These are phyloP conservation scores for Rhipidura dahli DNA, from an alignment of 2,113 vertebrate genomes.

Conservation along the genomic window DNA sequence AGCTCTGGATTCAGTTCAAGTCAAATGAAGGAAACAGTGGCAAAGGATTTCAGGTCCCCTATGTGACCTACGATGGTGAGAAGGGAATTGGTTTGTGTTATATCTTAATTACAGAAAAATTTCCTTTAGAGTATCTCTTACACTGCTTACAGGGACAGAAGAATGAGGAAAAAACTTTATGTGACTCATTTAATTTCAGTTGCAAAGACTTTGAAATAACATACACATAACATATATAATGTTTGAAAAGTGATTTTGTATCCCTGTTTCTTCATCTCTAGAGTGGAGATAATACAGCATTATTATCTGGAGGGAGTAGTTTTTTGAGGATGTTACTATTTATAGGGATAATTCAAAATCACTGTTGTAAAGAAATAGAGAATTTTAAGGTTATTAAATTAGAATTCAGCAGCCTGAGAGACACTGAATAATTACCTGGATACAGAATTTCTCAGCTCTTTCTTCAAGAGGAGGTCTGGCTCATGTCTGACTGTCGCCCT, in stretches of 20 bases:
- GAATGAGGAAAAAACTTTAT: neutral
- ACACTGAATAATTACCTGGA: neutral
- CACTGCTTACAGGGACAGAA: neutral
- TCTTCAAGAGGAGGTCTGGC: neutral
- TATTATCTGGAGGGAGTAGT: neutral
- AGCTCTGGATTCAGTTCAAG: slow-evolving; percentile 94
- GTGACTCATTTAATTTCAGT: neutral
- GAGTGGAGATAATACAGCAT: neutral
- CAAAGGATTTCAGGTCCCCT: slow-evolving; percentile 93
- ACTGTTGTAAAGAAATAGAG: neutral
- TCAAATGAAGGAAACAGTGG: slow-evolving; percentile 92
- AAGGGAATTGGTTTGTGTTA: neutral
- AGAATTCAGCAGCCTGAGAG: neutral
- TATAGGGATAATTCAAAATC: neutral
- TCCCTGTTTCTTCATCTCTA: neutral
- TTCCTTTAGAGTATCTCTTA: neutral
- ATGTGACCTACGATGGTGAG: slow-evolving; percentile 91
- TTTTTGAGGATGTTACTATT: neutral
- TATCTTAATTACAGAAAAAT: neutral
- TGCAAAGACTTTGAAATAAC: neutral
- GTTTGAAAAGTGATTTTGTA: neutral
- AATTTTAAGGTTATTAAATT: neutral
- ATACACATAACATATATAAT: neutral
- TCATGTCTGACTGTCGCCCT: neutral
- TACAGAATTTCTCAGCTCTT: neutral